A percentile compares a stretch with the other conserved stretches of the same genome.
These are phyloP conservation scores for Aplocera efformata DNA, from an alignment of 2,888 invertebrate genomes.

Conservation along the genomic window DNA sequence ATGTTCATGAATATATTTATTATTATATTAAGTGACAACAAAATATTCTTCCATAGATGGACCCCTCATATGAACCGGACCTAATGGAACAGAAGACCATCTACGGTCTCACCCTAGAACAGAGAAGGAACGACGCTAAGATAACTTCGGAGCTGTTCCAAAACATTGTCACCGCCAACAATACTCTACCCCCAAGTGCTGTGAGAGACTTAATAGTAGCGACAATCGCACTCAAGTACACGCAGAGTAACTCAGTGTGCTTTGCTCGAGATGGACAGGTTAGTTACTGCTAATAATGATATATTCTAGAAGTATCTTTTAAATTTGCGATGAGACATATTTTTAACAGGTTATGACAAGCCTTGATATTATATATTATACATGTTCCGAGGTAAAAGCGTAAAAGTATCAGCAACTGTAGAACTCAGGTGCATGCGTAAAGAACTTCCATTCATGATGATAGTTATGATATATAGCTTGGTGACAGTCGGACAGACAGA, in stretches of 20 bases:
- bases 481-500: too few relatives aligned
- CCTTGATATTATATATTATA: too few relatives aligned
- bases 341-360: too few relatives aligned
- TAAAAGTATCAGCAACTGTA: too few relatives aligned
- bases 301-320: too few relatives aligned
- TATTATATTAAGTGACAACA: too few relatives aligned
- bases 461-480: too few relatives aligned
- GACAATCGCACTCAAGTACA: constrained; percentile 97
- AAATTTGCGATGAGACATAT: too few relatives aligned
- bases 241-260: constrained; percentile 99
- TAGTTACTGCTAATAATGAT: constrained; percentile 8
- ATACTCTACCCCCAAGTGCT: constrained; percentile 85
- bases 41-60: constrained; percentile 86
- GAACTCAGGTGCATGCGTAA: too few relatives aligned
- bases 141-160: constrained; percentile 89
- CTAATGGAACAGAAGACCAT: constrained; percentile 86
- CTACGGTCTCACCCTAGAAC: constrained; percentile 82
- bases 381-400: too few relatives aligned
- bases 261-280: constrained; percentile 96
- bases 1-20: too few relatives aligned
- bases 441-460: too few relatives aligned
- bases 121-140: constrained; percentile 91
- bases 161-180: constrained; percentile 88
- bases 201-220: constrained; percentile 96
- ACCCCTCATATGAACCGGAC: constrained; percentile 90